Percentiles rank a stretch among this genome's conserved stretches.
These are phyloP conservation scores for Hemithea aestivaria DNA, from an alignment of 2,888 invertebrate genomes.

Conservation along the genomic window DNA sequence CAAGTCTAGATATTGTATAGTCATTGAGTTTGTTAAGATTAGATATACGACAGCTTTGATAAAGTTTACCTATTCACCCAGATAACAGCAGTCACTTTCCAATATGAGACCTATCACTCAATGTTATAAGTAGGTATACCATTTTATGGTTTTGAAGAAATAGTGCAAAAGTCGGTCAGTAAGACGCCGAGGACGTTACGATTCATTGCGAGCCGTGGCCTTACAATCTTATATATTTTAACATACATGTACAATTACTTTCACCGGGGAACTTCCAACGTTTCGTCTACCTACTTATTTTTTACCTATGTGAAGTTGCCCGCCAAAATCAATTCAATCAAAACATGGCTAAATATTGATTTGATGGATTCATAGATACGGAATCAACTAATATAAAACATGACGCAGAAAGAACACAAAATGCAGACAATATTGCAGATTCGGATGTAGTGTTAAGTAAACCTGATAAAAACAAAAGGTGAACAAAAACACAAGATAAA, in stretches of 20 bases:
- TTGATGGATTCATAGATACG: no score
- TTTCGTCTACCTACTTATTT: slow-evolving; percentile 9
- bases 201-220: slow-evolving; percentile 21
- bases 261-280: slow-evolving; percentile 19
- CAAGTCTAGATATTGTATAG: no score
- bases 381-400: no score
- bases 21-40: no score
- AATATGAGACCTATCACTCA: slow-evolving; percentile 1
- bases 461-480: slow-evolving; percentile 1
- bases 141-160: slow-evolving; percentile 21
- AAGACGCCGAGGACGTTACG: slow-evolving; percentile 18
- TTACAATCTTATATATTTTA: slow-evolving; percentile 21
- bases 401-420: no score
- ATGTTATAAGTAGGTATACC: no score
- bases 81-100: neutral
- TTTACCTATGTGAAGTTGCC: slow-evolving; percentile 3
- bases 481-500: slow-evolving; percentile 8
- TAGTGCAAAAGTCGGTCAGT: slow-evolving; percentile 19
- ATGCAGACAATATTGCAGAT: neutral
- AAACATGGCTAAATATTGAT: no score
- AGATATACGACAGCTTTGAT: no score
- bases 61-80: no score
- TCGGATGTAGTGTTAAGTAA: neutral
- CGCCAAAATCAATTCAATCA: no score
- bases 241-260: slow-evolving; percentile 23